Percentiles rank a stretch among this genome's conserved stretches.
phyloP scores from a whole-genome alignment of 2,888 invertebrate species.

The Chydorus sphaericus region DNA sequence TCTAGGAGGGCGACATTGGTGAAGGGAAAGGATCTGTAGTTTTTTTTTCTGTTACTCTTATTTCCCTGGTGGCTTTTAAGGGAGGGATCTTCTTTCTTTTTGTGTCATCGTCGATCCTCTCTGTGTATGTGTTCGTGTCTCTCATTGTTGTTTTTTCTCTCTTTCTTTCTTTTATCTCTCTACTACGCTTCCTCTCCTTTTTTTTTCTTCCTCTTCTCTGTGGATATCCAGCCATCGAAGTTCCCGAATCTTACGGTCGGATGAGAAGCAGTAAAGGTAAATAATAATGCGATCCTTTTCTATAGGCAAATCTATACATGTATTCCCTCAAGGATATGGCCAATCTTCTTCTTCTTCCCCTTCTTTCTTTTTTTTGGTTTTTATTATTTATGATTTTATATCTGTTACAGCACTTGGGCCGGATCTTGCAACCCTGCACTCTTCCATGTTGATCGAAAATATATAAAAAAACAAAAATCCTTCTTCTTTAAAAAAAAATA shows the following conservation, averaged over 20 bases:
- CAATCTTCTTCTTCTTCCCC: too few relatives aligned
- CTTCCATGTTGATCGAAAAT: neutral
- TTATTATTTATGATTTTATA: too few relatives aligned
- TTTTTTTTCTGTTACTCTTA: neutral
- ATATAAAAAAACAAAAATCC: neutral
- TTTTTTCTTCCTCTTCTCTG: neutral
- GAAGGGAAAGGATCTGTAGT: neutral
- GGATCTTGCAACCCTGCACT: too few relatives aligned
- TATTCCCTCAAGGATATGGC: too few relatives aligned
- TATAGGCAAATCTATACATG: too few relatives aligned
- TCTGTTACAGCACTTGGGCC: too few relatives aligned
- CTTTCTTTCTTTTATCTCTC: neutral
- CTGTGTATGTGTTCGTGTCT: neutral
- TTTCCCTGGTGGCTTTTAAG: neutral
- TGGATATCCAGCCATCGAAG: constrained; percentile 8
- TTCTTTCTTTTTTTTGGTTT: too few relatives aligned
- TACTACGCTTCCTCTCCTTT: neutral
- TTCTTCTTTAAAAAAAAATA: neutral
- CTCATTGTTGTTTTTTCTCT: neutral
- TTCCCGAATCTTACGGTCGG: constrained; percentile 14
- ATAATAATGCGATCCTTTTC: neutral
- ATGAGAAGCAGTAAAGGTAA: constrained; percentile 15
- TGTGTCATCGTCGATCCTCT: neutral
- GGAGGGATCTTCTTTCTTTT: neutral
- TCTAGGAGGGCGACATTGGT: too few relatives aligned